Evolutionary conservation across 1,140 invertebrate genomes (phyloP), one percentile per base, ranked within the genome.

Genomic region (Hetaerina americana): DNA sequence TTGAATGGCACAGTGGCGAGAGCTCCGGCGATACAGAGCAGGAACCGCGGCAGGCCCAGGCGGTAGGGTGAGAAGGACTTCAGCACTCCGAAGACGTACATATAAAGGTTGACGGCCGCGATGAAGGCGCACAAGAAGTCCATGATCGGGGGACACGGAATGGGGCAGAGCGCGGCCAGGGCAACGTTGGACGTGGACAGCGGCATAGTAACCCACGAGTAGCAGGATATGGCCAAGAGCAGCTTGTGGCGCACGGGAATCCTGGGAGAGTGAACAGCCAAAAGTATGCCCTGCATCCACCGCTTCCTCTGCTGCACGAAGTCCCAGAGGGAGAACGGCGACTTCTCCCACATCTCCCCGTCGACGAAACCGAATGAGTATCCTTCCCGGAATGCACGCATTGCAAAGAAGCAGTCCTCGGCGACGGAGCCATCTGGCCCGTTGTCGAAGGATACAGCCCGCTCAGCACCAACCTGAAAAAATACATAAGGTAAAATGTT

Each of bases 321-420:
- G 80, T 99, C 96, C 85, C 90, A 90, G 0, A 97, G 81, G 0
- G 94, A 95, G 78, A 98, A 99, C 6, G 96, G 96, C 22, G 93
- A 96, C 79, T 98, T 97, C 80, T 98, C 96, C 89, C 94, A 95
- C 95, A 98, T 97, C 82, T 97, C 95, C 24, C 96, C 95, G 79
- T 97, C 94, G 73, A 97, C 88, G 80, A 96, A 97, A 77, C 95
- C 94, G 79, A 97, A 97, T 0, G 89, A 86, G 77, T 91, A 94
- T 10, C 93, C 93, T 79, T 92, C 85, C 71, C 86, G 86, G 78
- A 90, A 93, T 0, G 96, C 96, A 73, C 91, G 89, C 92, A 98
- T 96, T 0, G 93, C 94, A 83, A 98, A 98, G 79, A 90, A 98
- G 78, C 95, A 97, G 80, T 98, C 96, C 81, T 98, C 96, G 26